Evolutionary conservation across 2,888 invertebrate genomes (phyloP).

Genomic region (Troides helena): DNA sequence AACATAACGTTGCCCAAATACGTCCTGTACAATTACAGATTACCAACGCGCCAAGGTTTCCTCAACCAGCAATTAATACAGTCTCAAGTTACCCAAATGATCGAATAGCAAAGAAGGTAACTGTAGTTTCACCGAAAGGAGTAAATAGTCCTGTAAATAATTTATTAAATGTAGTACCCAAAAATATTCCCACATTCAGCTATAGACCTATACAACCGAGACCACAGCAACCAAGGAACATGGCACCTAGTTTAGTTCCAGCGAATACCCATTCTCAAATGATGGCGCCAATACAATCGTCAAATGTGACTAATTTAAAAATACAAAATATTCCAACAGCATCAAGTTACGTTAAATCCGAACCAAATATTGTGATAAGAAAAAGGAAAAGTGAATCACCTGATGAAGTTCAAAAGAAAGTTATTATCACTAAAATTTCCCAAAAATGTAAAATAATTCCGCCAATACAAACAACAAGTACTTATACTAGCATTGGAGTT

Average conservation of each 20-base stretch:
- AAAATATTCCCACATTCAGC: slow-evolving; percentile 44
- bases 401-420: slow-evolving; percentile 55
- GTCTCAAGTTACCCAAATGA: slow-evolving; percentile 24
- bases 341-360: slow-evolving; percentile 33
- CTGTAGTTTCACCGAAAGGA: slow-evolving; percentile 32
- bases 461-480: slow-evolving; percentile 35
- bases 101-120: slow-evolving; percentile 35
- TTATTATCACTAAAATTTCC: slow-evolving; percentile 29
- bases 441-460: slow-evolving; percentile 15
- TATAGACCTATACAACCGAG: slow-evolving; percentile 61
- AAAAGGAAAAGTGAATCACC: slow-evolving; percentile 70
- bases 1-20: slow-evolving; percentile 32
- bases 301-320: slow-evolving; percentile 23
- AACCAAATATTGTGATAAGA: slow-evolving; percentile 41
- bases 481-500: slow-evolving; percentile 31
- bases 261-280: slow-evolving; percentile 16
- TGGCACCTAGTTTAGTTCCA: slow-evolving; percentile 32
- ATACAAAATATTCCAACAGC: slow-evolving; percentile 29
- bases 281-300: slow-evolving; percentile 21
- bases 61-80: slow-evolving; percentile 7
- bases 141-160: slow-evolving; percentile 35
- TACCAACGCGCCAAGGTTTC: slow-evolving; percentile 8
- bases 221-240: slow-evolving; percentile 40
- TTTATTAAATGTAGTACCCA: slow-evolving; percentile 38
- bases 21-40: slow-evolving; percentile 31